Base-by-base conservation (phyloP, 2,113 vertebrate genomes). In the Sceloporus undulatus region DNA sequence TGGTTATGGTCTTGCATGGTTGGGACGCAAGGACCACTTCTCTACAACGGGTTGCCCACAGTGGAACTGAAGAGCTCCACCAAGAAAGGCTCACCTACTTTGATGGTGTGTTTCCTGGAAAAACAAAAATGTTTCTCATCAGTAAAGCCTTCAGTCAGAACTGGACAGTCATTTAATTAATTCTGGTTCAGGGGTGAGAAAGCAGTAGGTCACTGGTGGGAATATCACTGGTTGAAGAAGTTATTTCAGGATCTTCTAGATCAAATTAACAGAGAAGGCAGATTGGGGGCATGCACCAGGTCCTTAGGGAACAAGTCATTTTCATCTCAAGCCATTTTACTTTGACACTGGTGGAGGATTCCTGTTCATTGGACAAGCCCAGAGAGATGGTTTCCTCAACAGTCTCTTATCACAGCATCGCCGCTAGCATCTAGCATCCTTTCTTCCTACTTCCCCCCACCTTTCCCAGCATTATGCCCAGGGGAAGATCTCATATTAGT, bases 401-500 rank as follows among this genome's bases (percentile, higher is more conserved):
- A 95, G 96, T 73, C 96, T 91, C 96, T 96, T 94, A 83, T 96
- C 94, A 1, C 96, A 97, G 86, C 90, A 92, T 52, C 65, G 85
- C 1, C 90, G 85, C 95, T 96, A 86, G 97, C 94, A 0, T n/a
- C n/a, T n/a, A n/a, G n/a, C n/a, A n/a, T n/a, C n/a, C n/a, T n/a
- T n/a, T n/a, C n/a, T n/a, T n/a, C n/a, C n/a, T n/a, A n/a, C n/a
- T n/a, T n/a, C n/a, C n/a, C n/a, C n/a, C n/a, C n/a, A n/a, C n/a
- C n/a, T n/a, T n/a, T n/a, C n/a, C n/a, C n/a, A n/a, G n/a, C n/a
- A n/a, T n/a, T n/a, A 82, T 0, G 95, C 95, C 96, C 96, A 95
- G 0, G 92, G 94, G 0, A 96, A 94, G 81, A 96, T 95, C 82
- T 92, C 90, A 21, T 91, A 95, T 96, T 96, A 91, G 5, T 96